A percentile compares a stretch with the other conserved stretches of the same genome.
Evolutionary conservation across 2,888 invertebrate species (phyloP).

Genomic region (Thecophora atra): DNA sequence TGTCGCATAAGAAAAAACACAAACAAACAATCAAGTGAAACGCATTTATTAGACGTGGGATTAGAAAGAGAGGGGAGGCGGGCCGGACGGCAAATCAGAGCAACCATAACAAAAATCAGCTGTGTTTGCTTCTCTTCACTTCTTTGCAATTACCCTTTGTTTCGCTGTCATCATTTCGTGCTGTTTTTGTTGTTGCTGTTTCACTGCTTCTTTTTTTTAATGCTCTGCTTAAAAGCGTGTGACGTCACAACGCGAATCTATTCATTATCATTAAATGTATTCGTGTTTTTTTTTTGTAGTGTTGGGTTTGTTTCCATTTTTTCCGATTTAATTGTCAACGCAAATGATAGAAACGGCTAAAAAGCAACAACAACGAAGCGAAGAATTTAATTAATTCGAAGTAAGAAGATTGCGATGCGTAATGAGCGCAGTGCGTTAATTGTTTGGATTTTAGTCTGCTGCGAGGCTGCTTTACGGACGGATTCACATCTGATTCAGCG

Average conservation of each 20-base stretch:
- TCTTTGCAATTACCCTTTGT: background rate
- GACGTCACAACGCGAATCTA: conserved; percentile 5
- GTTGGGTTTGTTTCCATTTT: background rate
- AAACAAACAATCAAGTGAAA: background rate
- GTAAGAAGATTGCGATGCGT: conserved; percentile 26
- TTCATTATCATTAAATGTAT: background rate
- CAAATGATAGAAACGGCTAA: background rate
- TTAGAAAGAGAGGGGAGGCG: conserved; percentile 24
- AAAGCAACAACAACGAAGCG: background rate
- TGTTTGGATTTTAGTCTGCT: conserved; percentile 32
- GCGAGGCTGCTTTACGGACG: conserved; percentile 13
- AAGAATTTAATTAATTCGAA: conserved; percentile 27
- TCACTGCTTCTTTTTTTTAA: conserved; percentile 13
- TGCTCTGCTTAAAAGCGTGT: conserved; percentile 6
- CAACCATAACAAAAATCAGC: conserved; percentile 45
- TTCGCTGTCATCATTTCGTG: background rate
- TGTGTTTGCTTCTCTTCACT: conserved; percentile 32
- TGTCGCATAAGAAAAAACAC: no score
- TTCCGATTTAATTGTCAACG: conserved; percentile 14
- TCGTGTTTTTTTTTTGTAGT: background rate
- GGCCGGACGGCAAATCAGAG: background rate
- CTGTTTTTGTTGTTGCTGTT: background rate
- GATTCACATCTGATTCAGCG: background rate
- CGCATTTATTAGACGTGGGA: no score
- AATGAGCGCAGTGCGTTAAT: conserved; percentile 27